Base-by-base conservation (phyloP, 2,888 invertebrate genomes). In the Eurois occulta region DNA sequence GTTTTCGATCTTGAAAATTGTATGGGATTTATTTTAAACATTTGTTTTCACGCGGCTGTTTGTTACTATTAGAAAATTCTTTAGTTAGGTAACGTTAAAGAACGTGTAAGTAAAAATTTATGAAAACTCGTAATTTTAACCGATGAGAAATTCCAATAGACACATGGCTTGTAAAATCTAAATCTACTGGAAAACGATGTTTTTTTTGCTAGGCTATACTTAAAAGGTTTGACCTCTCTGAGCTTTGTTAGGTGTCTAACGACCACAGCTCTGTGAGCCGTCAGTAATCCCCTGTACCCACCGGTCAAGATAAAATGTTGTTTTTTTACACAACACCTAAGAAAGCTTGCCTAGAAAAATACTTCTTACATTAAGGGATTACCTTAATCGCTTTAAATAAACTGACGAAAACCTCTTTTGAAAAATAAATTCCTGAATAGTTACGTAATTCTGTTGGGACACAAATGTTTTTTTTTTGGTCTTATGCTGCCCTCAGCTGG, bases 301-400 rank as follows among this genome's bases (percentile, higher is more conserved):
- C 48, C 16, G 16, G 32, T n/a, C 7, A 85, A 52, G 71, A 55
- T 65, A 52, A 77, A 81, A 69, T 62, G 65, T 62, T 65, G n/a
- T 64, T 73, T 21, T 83, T 76, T 46, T 24, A 62, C 60, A 32
- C 55, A 11, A 48, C 28, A 52, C 77, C 62, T 76, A 77, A 77
- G 46, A 79, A 80, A 81, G 67, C 80, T 41, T 52, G 48, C 72
- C 58, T 76, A 73, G 24, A 75, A 66, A 78, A 84, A 75, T 77
- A 78, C 69, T 58, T 18, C 28, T 43, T n/a, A 68, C 55, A 21
- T 8, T 48, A n/a, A 2, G 18, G 10, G 21, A 5, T 74, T 35
- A 41, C 24, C 4, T 38, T 41, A 67, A 69, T 69, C 60, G 72
- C 18, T 55, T 72, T 72, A 35, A 66, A 83, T 13, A 58, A 70